phyloP scores from a whole-genome alignment of 2,797 vertebrate genomes.

The Poecilia wingei region DNA sequence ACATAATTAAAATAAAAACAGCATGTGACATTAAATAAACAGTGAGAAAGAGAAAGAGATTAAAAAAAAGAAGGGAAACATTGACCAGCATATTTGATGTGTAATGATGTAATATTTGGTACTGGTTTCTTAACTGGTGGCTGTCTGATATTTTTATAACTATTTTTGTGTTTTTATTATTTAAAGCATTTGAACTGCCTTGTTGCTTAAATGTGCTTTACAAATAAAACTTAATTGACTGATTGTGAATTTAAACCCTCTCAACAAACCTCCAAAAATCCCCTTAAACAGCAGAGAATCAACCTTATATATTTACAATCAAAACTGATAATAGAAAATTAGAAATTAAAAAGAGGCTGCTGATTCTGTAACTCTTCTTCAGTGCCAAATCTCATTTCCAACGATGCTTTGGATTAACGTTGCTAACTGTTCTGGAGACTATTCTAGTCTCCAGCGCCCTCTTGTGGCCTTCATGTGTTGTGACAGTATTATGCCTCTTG shows the following conservation, averaged over 20 bases:
- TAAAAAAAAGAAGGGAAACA: no score
- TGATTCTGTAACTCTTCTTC: neutral
- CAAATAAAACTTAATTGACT: no score
- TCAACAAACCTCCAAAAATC: neutral
- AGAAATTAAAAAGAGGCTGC: neutral
- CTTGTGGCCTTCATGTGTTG: neutral
- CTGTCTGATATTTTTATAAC: no score
- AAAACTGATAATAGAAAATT: neutral
- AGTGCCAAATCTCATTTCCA: neutral
- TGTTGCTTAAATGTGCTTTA: no score
- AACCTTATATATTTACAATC: neutral
- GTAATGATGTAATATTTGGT: no score
- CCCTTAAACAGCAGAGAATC: neutral
- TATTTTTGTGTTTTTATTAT: no score
- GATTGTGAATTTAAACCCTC: no score
- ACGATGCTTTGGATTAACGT: neutral
- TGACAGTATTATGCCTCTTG: neutral
- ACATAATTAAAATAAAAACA: no score
- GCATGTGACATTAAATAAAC: no score
- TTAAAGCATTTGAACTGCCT: neutral
- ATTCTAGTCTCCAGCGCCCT: neutral
- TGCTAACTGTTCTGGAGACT: neutral
- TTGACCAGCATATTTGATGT: no score
- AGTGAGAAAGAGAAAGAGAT: no score
- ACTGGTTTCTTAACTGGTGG: no score